Evolutionary conservation across 2,797 vertebrate genomes (phyloP).

Genomic region (Hybognathus amarus): DNA sequence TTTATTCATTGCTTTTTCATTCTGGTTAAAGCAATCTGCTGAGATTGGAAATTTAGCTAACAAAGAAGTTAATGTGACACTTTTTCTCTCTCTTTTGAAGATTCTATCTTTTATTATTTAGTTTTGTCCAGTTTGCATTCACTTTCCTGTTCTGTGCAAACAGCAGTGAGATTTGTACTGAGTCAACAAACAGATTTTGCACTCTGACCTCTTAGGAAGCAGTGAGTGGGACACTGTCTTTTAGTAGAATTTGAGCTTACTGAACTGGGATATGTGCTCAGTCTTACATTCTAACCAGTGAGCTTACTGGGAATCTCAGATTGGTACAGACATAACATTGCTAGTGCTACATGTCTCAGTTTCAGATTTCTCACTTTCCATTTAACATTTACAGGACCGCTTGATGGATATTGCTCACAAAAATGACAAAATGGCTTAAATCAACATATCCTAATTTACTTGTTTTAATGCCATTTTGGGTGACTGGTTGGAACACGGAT

Average conservation of each 20-base stretch:
- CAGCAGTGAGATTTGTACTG: constrained; percentile 46
- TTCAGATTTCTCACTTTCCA: background rate
- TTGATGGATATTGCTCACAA: background rate
- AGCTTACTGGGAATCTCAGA: background rate
- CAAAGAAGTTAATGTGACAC: background rate
- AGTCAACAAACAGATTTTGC: constrained; percentile 61
- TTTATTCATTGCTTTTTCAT: background rate
- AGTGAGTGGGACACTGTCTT: constrained; percentile 6
- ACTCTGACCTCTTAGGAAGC: constrained; percentile 44
- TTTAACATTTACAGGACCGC: background rate
- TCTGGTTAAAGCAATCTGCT: background rate
- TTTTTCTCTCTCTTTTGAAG: constrained; percentile 1
- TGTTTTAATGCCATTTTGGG: background rate
- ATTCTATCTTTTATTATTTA: constrained; percentile 6
- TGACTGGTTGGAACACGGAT: background rate
- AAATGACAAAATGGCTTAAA: background rate
- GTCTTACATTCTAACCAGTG: background rate
- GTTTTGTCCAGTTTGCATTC: constrained; percentile 29
- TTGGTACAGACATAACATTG: background rate
- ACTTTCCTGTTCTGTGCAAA: constrained; percentile 51
- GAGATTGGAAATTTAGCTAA: background rate
- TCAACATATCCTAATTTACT: background rate
- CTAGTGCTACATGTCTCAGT: background rate
- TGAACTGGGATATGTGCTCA: background rate
- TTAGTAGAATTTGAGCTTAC: background rate